Percentiles rank a stretch among this genome's conserved stretches.
Evolutionary conservation across 1,140 invertebrate species (phyloP).

Genomic region (Mamestra configurata): DNA sequence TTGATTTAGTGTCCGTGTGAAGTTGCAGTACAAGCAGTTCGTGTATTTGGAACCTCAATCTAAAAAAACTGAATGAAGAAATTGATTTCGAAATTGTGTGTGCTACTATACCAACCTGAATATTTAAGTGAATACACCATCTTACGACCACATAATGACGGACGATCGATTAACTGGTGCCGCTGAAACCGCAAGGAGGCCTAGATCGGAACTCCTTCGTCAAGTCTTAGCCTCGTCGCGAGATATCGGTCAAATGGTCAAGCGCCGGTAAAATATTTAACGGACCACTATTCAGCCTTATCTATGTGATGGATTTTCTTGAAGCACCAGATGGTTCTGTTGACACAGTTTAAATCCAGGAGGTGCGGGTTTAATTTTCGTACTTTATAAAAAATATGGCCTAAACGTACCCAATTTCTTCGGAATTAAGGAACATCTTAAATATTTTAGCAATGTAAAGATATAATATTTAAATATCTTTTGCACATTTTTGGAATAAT

Average conservation of each 20-base stretch:
- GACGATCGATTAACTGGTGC: neutral
- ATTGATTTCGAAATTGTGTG: too few relatives aligned
- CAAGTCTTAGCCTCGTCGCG: neutral
- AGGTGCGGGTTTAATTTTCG: too few relatives aligned
- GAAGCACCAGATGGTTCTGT: neutral
- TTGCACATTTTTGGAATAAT: too few relatives aligned
- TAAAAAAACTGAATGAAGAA: too few relatives aligned
- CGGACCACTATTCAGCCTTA: slow-evolving; percentile 9
- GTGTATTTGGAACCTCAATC: too few relatives aligned
- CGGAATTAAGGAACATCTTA: too few relatives aligned
- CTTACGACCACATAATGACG: neutral
- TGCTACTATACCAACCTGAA: neutral
- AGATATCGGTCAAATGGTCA: slow-evolving; percentile 5
- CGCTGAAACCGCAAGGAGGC: slow-evolving; percentile 19
- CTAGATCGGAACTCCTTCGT: slow-evolving; percentile 4
- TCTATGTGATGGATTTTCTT: neutral
- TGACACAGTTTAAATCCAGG: neutral
- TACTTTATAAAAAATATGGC: too few relatives aligned
- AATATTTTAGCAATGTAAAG: too few relatives aligned
- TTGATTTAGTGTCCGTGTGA: too few relatives aligned
- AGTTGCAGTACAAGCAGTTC: too few relatives aligned
- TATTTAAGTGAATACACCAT: neutral
- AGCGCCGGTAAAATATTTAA: neutral
- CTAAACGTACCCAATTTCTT: too few relatives aligned
- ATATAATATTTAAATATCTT: too few relatives aligned